These are phyloP conservation scores for Sitodiplosis mosellana DNA, from an alignment of 1,140 invertebrate genomes.

Conservation along the genomic window DNA sequence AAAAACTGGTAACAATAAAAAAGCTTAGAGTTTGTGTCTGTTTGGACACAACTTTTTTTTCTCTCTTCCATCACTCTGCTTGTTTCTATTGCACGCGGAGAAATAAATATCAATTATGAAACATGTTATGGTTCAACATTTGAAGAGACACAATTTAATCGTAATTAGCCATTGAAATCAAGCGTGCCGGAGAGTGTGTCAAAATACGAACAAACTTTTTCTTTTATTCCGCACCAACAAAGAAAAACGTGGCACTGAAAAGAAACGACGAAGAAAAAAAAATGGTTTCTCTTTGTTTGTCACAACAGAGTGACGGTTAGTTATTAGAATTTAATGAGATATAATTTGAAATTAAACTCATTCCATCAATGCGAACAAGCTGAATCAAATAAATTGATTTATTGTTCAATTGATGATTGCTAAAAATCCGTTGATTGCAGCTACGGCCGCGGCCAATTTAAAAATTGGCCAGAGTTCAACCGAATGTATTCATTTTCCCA, in stretches of 20 bases:
- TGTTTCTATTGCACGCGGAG: too few species aligned
- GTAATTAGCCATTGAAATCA: too few species aligned
- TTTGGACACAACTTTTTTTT: too few species aligned
- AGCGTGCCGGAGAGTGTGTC: too few species aligned
- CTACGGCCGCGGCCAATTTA: background rate
- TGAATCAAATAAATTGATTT: background rate
- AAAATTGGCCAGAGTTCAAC: background rate
- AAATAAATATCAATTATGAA: too few species aligned
- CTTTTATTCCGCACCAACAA: background rate
- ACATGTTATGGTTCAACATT: too few species aligned
- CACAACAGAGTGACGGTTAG: background rate
- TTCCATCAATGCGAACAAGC: background rate
- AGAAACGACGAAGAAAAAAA: background rate
- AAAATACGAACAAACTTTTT: too few species aligned
- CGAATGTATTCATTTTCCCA: constrained; percentile 2
- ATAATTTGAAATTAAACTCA: background rate
- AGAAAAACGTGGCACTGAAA: background rate
- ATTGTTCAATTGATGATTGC: background rate
- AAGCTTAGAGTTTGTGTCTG: too few species aligned
- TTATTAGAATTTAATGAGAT: constrained; percentile 1
- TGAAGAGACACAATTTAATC: too few species aligned
- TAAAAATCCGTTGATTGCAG: background rate
- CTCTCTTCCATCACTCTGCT: too few species aligned
- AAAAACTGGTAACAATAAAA: too few species aligned
- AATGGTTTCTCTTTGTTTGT: background rate